phyloP scores from a whole-genome alignment of 2,888 invertebrate genomes.

The Cancer borealis region DNA sequence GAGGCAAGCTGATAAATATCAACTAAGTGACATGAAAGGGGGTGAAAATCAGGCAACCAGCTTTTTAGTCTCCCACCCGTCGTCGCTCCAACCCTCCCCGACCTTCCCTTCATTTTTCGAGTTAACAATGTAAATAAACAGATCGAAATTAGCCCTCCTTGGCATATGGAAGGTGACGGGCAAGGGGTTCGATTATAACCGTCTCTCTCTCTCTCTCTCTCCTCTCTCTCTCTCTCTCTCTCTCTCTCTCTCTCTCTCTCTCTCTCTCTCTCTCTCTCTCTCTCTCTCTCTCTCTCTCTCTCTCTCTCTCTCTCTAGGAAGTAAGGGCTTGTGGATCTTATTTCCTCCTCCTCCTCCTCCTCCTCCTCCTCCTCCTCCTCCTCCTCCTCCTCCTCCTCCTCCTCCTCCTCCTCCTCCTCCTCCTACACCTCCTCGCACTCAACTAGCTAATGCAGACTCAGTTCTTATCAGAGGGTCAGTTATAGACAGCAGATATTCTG shows the following conservation, averaged over 20 bases:
- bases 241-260: constrained; percentile 57
- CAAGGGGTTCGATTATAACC: constrained; percentile 22
- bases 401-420: not conserved
- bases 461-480: constrained; percentile 9
- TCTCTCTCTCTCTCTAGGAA: constrained; percentile 31
- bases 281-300: constrained; percentile 6
- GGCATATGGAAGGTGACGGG: not conserved
- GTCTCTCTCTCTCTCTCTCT: not conserved
- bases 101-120: not conserved
- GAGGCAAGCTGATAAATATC: not conserved
- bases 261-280: constrained; percentile 48
- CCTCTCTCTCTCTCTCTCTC: constrained; percentile 6
- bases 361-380: not conserved
- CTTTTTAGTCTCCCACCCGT: not conserved
- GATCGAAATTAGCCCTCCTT: not conserved
- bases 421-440: not conserved
- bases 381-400: not conserved
- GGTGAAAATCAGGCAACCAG: not conserved
- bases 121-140: not conserved
- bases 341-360: not conserved
- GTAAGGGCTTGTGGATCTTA: not conserved
- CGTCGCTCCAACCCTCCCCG: not conserved
- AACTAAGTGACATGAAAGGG: not conserved
- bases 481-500: not conserved
- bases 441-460: constrained; percentile 1